Conservation (phyloP, 2,113 vertebrate genomes). For the Corythaixoides concolor region DNA sequence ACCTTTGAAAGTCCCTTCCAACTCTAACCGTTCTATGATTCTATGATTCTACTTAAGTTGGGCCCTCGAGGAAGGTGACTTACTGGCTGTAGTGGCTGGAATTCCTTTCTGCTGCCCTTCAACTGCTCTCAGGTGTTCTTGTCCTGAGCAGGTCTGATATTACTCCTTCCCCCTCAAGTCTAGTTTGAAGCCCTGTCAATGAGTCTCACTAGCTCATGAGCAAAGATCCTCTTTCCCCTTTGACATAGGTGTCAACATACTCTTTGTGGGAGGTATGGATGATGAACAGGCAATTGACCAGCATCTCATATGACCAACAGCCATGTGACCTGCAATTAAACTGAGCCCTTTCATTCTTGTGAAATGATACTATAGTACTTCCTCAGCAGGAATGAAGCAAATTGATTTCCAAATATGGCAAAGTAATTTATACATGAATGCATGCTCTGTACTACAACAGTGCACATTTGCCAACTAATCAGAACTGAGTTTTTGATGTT, state of each 20-base stretch:
- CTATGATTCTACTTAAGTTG: no score
- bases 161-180: no score
- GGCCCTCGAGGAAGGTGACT: no score
- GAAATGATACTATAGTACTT: not conserved
- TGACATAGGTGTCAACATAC: accelerated
- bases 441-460: not conserved
- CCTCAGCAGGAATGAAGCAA: constrained; percentile 18
- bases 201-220: no score
- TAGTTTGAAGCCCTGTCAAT: no score
- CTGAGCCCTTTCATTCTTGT: not conserved
- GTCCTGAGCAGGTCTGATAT: no score
- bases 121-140: no score
- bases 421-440: not conserved
- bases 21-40: no score
- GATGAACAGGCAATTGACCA: not conserved
- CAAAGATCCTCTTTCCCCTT: no score
- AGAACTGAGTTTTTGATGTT: constrained; percentile 35
- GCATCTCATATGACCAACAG: not conserved
- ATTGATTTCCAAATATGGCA: not conserved
- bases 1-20: no score
- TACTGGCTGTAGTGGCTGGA: no score
- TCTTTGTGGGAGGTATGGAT: not conserved
- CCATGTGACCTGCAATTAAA: not conserved
- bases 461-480: constrained; percentile 1
- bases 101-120: no score